These are phyloP conservation scores for Eulemur mongoz DNA, from an alignment of 2,797 vertebrate species.

Conservation along the genomic window DNA sequence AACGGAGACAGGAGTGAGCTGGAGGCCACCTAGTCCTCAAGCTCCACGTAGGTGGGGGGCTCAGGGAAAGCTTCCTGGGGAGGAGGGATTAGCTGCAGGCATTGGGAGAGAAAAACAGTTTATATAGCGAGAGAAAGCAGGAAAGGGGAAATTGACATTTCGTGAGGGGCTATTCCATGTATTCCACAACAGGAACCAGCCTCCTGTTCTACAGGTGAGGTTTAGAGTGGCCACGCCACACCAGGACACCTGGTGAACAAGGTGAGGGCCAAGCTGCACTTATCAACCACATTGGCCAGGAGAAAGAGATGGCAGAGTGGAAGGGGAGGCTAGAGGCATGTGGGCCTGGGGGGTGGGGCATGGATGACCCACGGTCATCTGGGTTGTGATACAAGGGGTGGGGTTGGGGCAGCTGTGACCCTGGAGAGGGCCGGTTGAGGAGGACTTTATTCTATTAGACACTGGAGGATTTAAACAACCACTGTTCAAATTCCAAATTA, in stretches of 20 bases:
- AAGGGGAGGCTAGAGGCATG: no score
- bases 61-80: neutral
- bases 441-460: neutral
- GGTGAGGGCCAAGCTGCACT: neutral
- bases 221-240: neutral
- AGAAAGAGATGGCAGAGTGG: neutral
- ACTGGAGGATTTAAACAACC: neutral
- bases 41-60: neutral
- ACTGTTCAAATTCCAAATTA: neutral
- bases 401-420: neutral
- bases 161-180: neutral
- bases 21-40: slow-evolving; percentile 37
- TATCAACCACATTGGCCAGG: neutral
- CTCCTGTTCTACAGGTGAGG: neutral
- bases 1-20: neutral
- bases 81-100: neutral
- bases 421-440: neutral
- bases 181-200: neutral
- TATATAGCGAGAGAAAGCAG: neutral
- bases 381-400: neutral
- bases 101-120: neutral
- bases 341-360: neutral
- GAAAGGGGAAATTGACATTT: neutral
- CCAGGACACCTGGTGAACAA: neutral
- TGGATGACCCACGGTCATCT: accelerated